These are phyloP conservation scores for Colossoma macropomum DNA, from an alignment of 2,113 vertebrate species.

Conservation along the genomic window DNA sequence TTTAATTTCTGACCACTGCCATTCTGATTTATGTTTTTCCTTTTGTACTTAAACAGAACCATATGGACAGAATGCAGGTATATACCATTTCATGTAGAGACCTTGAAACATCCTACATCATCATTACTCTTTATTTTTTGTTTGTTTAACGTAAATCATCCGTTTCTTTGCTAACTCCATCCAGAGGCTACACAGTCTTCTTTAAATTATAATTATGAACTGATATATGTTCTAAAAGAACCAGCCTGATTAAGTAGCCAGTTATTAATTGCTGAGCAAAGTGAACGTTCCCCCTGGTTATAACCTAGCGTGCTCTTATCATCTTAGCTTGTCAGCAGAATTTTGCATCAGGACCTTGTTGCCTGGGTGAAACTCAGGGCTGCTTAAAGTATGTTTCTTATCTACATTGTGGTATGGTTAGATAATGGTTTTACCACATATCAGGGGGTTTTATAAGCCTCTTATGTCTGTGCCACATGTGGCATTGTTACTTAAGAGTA, in stretches of 20 bases:
- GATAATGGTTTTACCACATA: constrained; percentile 54
- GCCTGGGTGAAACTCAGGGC: constrained; percentile 4
- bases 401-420: constrained; percentile 41
- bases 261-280: constrained; percentile 11
- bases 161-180: neutral
- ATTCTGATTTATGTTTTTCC: constrained; percentile 66
- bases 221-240: neutral
- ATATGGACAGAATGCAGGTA: constrained; percentile 94
- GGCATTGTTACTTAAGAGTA: constrained; percentile 56
- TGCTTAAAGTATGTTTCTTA: constrained; percentile 25
- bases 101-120: neutral
- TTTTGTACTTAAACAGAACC: constrained; percentile 82
- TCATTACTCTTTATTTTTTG: neutral
- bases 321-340: neutral
- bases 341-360: constrained; percentile 10
- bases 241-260: neutral
- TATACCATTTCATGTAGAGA: constrained; percentile 59
- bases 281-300: neutral
- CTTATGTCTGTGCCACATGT: constrained; percentile 45
- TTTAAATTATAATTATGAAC: neutral
- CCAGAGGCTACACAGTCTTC: no score
- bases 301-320: constrained; percentile 5
- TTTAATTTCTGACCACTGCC: constrained; percentile 67
- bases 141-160: neutral
- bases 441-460: constrained; percentile 51